Evolutionary conservation across 2,888 invertebrate species (phyloP).

Genomic region (Heterodera filipjevi): DNA sequence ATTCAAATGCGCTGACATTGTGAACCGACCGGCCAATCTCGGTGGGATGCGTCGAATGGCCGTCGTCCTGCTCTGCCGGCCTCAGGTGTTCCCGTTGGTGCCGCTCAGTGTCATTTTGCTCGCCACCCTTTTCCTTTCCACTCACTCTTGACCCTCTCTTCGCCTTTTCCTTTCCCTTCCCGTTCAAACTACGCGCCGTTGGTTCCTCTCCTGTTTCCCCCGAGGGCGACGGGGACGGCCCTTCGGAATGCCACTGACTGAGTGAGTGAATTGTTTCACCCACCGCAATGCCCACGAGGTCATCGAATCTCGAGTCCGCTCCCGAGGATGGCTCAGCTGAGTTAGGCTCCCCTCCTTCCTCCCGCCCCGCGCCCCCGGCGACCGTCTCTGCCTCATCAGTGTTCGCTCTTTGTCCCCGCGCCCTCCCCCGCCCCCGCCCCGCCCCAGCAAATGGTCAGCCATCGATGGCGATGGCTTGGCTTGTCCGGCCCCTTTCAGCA

Average conservation of each 20-base stretch:
- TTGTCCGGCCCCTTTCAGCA: background rate
- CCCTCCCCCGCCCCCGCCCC: no score
- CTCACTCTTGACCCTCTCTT: background rate
- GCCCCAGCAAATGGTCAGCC: background rate
- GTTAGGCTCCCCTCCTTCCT: background rate
- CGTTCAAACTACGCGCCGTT: background rate
- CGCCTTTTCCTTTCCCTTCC: background rate
- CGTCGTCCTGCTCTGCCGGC: background rate
- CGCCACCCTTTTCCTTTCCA: background rate
- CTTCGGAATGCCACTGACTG: conserved; percentile 5
- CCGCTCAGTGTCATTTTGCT: conserved; percentile 7
- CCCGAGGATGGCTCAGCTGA: background rate
- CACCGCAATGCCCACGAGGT: conserved; percentile 12
- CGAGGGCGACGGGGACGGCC: background rate
- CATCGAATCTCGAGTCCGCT: background rate
- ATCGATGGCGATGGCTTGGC: conserved; percentile 4
- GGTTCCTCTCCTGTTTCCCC: background rate
- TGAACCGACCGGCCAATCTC: background rate
- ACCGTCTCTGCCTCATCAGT: background rate
- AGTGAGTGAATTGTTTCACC: background rate
- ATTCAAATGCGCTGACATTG: conserved; percentile 10
- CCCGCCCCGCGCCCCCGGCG: background rate
- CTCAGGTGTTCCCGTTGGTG: conserved; percentile 5
- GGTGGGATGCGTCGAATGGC: background rate
- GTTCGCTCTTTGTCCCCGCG: background rate